phyloP scores from a whole-genome alignment of 2,797 vertebrate species.

The Galaxias olidus region DNA sequence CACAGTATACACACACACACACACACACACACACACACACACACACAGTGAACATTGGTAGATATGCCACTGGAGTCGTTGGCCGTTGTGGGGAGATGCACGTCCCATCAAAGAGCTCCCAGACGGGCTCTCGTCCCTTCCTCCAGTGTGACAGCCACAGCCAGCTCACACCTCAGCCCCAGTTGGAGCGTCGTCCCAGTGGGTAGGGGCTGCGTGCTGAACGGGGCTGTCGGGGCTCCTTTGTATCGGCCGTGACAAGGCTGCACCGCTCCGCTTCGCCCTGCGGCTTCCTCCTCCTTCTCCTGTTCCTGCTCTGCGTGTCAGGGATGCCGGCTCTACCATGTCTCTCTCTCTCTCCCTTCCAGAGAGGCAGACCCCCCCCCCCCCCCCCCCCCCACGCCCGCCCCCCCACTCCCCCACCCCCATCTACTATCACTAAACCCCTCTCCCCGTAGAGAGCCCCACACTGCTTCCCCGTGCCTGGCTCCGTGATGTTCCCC shows the following conservation, averaged over 20 bases:
- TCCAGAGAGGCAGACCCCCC: not conserved
- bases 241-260: slow-evolving; percentile 31
- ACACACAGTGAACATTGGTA: slow-evolving; percentile 36
- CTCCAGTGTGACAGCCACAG: slow-evolving; percentile 24
- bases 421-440: slow-evolving; percentile 50
- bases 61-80: slow-evolving; percentile 42
- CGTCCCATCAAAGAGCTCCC: too few species aligned
- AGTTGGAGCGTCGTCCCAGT: slow-evolving; percentile 21
- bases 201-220: slow-evolving; percentile 17
- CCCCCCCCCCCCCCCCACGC: slow-evolving; percentile 1
- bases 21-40: too few species aligned
- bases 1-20: too few species aligned
- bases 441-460: slow-evolving; percentile 49
- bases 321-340: slow-evolving; percentile 12
- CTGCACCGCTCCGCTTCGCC: slow-evolving; percentile 35
- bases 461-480: slow-evolving; percentile 54
- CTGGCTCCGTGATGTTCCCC: slow-evolving; percentile 55
- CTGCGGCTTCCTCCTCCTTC: slow-evolving; percentile 51
- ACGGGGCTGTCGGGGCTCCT: slow-evolving; percentile 5
- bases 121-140: not conserved
- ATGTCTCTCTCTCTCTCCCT: not conserved
- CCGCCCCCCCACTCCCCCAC: slow-evolving; percentile 20
- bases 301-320: slow-evolving; percentile 30
- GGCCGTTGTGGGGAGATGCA: not conserved
- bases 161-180: slow-evolving; percentile 21